These are phyloP conservation scores for Pollenia angustigena DNA, from an alignment of 2,888 invertebrate species.

Conservation along the genomic window DNA sequence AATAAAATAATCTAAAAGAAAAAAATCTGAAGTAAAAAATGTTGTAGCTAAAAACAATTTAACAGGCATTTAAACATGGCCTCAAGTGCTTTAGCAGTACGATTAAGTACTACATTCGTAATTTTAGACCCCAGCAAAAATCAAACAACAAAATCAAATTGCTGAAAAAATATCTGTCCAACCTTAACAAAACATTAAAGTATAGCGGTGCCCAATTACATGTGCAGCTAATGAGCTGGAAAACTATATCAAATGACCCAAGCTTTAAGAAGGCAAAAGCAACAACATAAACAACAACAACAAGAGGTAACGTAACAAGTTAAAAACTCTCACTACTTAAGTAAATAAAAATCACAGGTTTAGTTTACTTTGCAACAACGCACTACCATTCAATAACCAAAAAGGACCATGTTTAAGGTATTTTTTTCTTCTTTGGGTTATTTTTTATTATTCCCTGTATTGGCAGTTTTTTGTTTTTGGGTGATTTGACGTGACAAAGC, in stretches of 20 bases:
- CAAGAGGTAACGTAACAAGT: background rate
- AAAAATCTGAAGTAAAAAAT: slow-evolving; percentile 8
- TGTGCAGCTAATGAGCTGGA: slow-evolving; percentile 83
- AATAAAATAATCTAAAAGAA: slow-evolving; percentile 10
- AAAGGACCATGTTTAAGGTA: slow-evolving; percentile 40
- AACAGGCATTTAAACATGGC: slow-evolving; percentile 67
- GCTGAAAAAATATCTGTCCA: slow-evolving; percentile 56
- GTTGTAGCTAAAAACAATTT: slow-evolving; percentile 70
- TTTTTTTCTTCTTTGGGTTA: slow-evolving; percentile 15
- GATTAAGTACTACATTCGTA: background rate
- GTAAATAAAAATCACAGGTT: slow-evolving; percentile 71
- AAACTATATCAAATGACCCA: slow-evolving; percentile 85
- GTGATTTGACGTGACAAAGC: slow-evolving; percentile 80
- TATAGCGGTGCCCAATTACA: slow-evolving; percentile 83
- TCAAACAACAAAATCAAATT: background rate
- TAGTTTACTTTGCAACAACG: slow-evolving; percentile 67
- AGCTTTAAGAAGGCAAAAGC: slow-evolving; percentile 65
- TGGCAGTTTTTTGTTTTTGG: slow-evolving; percentile 41
- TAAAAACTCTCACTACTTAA: slow-evolving; percentile 64
- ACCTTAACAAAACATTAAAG: slow-evolving; percentile 57
- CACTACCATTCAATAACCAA: slow-evolving; percentile 28
- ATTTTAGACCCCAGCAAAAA: slow-evolving; percentile 17
- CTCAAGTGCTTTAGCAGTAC: slow-evolving; percentile 47
- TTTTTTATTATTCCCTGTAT: slow-evolving; percentile 3
- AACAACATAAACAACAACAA: slow-evolving; percentile 43